A percentile compares a stretch with the other conserved stretches of the same genome.
Evolutionary conservation across 2,888 invertebrate species (phyloP).

Genomic region (Mantis religiosa): DNA sequence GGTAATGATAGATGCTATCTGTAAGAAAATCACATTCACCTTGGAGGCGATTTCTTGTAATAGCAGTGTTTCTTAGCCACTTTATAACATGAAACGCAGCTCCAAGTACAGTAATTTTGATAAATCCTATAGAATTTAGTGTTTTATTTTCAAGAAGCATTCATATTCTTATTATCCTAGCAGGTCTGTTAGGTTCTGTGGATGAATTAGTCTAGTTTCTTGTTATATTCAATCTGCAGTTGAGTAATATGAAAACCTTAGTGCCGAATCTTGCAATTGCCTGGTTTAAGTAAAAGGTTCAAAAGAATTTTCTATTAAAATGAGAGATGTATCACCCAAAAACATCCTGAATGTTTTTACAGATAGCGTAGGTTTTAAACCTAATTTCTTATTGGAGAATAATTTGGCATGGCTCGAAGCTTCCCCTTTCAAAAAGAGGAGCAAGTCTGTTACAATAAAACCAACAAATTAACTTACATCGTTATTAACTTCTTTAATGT

Average conservation of each 20-base stretch:
- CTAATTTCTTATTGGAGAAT: no score
- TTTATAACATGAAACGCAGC: not conserved
- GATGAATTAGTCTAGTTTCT: not conserved
- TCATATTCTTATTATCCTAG: not conserved
- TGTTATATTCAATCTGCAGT: not conserved
- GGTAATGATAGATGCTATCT: not conserved
- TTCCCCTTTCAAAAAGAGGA: no score
- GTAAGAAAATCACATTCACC: not conserved
- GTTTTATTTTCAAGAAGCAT: not conserved
- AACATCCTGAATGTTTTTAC: no score
- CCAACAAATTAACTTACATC: no score
- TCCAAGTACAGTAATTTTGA: not conserved
- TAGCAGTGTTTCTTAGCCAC: not conserved
- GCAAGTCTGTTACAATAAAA: no score
- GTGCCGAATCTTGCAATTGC: no score
- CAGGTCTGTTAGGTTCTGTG: not conserved
- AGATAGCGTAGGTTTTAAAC: no score
- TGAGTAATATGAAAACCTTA: not conserved
- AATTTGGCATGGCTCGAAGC: no score
- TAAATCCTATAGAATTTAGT: not conserved
- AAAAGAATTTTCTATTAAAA: not conserved
- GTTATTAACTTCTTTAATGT: no score
- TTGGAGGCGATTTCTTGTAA: not conserved
- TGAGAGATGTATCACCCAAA: no score
- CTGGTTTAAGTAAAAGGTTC: not conserved